Base-by-base conservation (phyloP, 2,888 invertebrate species). In the Bembecia ichneumoniformis region DNA sequence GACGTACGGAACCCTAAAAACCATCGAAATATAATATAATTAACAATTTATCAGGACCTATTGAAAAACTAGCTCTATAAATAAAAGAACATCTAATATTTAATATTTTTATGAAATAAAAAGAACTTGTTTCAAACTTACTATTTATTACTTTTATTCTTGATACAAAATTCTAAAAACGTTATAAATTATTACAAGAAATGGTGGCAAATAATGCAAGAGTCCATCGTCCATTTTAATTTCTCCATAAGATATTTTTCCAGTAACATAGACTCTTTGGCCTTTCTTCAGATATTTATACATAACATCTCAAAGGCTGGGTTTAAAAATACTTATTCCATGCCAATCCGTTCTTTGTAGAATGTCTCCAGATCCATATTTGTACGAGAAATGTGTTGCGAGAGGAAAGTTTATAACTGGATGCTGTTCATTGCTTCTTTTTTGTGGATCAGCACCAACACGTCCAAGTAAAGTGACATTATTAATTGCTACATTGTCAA, bases 291-390 rank as follows among this genome's bases (percentile, higher is more conserved):
- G 74, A 69, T 91, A 95, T 66, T 91, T 92, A 66, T 93, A 91
- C 0, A 96, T 93, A 1, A 90, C 89, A 28, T 96, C 95, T 40
- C 96, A 88, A 1, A 98, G 88, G 49, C 90, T 89, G 3, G 96
- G 96, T 66, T 92, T 95, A 72, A 97, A 97, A 5, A 97, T 93
- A 61, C 94, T 93, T 47, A 97, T 79, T 62, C 95, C 89, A 77
- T 97, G 97, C 97, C 97, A 97, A 60, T 97, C 96, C 7, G 96
- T 96, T 63, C 94, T 91, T 70, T 96, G 96, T 48, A 93, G 81
- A 66, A 93, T 89, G 59, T 96, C 95, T 3, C 95, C 96, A 69
- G 89, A 84, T 63, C 92, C 92, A 77, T 93, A 92, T 67, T 92
- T 93, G 75, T 95, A 96, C 71, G 94, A 95, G 43, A 90, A 91